phyloP scores from a whole-genome alignment of 2,888 invertebrate species.

The Adelphocoris suturalis region DNA sequence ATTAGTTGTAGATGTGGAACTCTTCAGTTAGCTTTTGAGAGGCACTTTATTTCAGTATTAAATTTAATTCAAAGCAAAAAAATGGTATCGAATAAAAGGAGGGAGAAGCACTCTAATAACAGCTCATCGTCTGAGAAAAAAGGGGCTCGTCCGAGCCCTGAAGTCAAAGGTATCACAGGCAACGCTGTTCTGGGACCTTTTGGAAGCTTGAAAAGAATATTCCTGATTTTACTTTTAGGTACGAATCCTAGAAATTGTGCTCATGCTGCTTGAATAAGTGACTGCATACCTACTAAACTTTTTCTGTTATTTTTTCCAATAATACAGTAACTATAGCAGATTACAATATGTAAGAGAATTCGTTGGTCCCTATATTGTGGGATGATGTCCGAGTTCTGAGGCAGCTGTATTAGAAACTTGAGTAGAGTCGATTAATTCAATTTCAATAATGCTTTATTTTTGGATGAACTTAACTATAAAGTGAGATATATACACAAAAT shows the following conservation, averaged over 20 bases:
- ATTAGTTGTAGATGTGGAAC: not conserved
- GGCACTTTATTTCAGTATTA: not conserved
- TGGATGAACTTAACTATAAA: no score
- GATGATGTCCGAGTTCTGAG: no score
- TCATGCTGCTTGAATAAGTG: no score
- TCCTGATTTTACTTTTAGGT: slow-evolving; percentile 51
- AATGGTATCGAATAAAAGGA: not conserved
- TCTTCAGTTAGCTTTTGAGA: not conserved
- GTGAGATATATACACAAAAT: no score
- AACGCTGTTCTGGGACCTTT: slow-evolving; percentile 25
- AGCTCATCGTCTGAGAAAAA: not conserved
- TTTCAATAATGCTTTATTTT: no score
- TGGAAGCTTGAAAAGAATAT: slow-evolving; percentile 56
- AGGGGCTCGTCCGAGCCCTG: not conserved
- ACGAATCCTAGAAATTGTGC: not conserved
- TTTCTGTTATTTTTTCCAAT: no score
- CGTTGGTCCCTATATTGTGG: no score
- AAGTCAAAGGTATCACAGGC: not conserved
- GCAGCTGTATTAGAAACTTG: no score
- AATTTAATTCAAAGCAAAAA: not conserved
- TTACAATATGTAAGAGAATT: no score
- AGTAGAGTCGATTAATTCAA: no score
- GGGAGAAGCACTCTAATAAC: not conserved
- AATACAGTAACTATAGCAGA: no score
- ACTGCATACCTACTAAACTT: no score